These are phyloP conservation scores for Lucilia cuprina DNA, from an alignment of 1,140 invertebrate species.

Conservation along the genomic window DNA sequence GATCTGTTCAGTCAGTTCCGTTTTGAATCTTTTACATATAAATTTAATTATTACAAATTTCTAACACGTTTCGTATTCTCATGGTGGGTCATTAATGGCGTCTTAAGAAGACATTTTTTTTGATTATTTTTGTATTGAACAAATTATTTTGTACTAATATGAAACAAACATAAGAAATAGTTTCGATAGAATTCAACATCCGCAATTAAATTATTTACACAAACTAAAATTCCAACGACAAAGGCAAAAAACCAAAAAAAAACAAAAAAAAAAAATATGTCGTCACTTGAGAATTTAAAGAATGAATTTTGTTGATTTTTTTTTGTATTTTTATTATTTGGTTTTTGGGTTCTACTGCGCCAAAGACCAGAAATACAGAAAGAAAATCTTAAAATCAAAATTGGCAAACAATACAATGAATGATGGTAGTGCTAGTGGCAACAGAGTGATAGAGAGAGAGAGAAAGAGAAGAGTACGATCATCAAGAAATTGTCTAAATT, in stretches of 20 bases:
- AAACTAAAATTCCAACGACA: slow-evolving; percentile 21
- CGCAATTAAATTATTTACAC: slow-evolving; percentile 29
- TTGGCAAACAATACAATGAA: slow-evolving; percentile 27
- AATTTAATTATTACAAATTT: slow-evolving; percentile 9
- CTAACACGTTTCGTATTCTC: slow-evolving; percentile 20
- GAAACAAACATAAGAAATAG: background rate
- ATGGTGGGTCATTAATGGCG: slow-evolving; percentile 10
- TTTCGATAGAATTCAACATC: slow-evolving; percentile 15
- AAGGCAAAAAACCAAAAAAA: background rate
- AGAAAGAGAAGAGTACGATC: background rate
- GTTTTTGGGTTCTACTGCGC: background rate
- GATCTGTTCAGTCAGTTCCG: background rate
- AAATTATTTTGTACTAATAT: slow-evolving; percentile 10
- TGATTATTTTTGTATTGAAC: background rate
- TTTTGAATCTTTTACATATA: background rate
- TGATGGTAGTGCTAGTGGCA: too few species aligned
- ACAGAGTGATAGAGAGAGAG: too few species aligned
- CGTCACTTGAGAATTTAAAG: slow-evolving; percentile 26
- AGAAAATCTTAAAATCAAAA: slow-evolving; percentile 2
- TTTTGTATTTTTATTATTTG: background rate
- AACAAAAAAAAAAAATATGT: background rate
- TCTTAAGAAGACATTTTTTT: slow-evolving; percentile 7
- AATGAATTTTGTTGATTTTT: background rate
- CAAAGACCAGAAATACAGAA: background rate
- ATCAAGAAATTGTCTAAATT: slow-evolving; percentile 28